Percentiles rank a stretch among this genome's conserved stretches.
Evolutionary conservation across 2,797 vertebrate genomes (phyloP).

Genomic region (Euthynnus affinis): DNA sequence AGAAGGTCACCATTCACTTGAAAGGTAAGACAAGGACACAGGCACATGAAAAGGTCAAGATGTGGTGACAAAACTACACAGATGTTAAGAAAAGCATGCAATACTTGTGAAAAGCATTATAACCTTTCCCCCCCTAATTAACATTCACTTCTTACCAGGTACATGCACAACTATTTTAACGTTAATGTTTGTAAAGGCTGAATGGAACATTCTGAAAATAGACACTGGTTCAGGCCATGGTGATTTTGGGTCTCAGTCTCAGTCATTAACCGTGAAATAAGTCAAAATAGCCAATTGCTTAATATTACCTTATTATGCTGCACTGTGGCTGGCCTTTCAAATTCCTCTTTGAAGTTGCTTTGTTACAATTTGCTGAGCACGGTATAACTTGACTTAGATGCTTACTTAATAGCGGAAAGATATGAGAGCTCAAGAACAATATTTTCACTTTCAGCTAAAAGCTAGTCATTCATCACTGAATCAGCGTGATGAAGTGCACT

Average conservation of each 20-base stretch:
- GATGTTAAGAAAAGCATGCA: not conserved
- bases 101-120: no score
- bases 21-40: not conserved
- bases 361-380: not conserved
- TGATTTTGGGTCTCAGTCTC: not conserved
- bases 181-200: not conserved
- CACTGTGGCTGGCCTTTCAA: not conserved
- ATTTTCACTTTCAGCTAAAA: not conserved
- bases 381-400: not conserved
- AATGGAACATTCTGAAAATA: not conserved
- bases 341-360: not conserved
- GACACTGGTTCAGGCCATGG: not conserved
- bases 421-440: not conserved
- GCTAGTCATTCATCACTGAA: not conserved
- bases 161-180: not conserved
- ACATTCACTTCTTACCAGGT: no score
- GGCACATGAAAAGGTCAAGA: not conserved
- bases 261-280: not conserved
- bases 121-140: no score
- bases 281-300: not conserved
- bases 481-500: not conserved
- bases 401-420: not conserved
- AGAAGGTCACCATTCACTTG: not conserved
- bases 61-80: not conserved
- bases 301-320: not conserved